Percentiles rank a stretch among this genome's conserved stretches.
Evolutionary conservation across 53 echinoderm and acorn worm genomes (phyloP).

Genomic region (Luidia sarsii): DNA sequence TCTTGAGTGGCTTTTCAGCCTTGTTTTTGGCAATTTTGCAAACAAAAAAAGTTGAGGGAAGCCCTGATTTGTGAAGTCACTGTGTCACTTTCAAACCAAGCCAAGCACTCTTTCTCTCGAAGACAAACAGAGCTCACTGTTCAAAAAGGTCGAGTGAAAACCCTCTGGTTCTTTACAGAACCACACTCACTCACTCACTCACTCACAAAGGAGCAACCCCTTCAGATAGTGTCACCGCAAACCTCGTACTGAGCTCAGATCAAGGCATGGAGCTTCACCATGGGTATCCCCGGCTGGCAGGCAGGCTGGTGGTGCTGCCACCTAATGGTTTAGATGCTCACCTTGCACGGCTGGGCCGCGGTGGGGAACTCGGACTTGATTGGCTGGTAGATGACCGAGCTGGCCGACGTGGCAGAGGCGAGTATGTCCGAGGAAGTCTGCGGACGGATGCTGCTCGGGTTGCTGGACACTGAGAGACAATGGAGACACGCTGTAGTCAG

Average conservation of each 20-base stretch:
- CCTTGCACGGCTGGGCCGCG: slow-evolving; percentile 6
- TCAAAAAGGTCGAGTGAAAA: too few species aligned
- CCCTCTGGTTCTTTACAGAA: too few species aligned
- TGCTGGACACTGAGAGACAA: slow-evolving; percentile 14
- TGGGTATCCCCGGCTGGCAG: neutral
- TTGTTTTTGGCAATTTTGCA: too few species aligned
- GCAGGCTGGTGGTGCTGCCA: neutral
- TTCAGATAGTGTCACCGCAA: too few species aligned
- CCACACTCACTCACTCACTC: too few species aligned
- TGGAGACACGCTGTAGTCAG: too few species aligned
- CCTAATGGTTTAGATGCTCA: slow-evolving; percentile 1
- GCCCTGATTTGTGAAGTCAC: too few species aligned
- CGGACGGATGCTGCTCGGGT: slow-evolving; percentile 20
- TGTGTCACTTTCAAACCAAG: too few species aligned
- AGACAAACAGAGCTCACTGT: too few species aligned
- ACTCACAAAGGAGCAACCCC: neutral
- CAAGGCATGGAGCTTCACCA: neutral
- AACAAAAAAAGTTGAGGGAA: too few species aligned
- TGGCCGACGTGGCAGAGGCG: slow-evolving; percentile 16
- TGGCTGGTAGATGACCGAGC: slow-evolving; percentile 45
- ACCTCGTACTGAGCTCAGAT: neutral
- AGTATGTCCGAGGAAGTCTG: slow-evolving; percentile 29
- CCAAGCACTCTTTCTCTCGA: too few species aligned
- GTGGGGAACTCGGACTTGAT: slow-evolving; percentile 60
- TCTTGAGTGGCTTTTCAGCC: too few species aligned